Evolutionary conservation across 1,140 invertebrate genomes (phyloP).

Genomic region (Stegodyphus dumicola): DNA sequence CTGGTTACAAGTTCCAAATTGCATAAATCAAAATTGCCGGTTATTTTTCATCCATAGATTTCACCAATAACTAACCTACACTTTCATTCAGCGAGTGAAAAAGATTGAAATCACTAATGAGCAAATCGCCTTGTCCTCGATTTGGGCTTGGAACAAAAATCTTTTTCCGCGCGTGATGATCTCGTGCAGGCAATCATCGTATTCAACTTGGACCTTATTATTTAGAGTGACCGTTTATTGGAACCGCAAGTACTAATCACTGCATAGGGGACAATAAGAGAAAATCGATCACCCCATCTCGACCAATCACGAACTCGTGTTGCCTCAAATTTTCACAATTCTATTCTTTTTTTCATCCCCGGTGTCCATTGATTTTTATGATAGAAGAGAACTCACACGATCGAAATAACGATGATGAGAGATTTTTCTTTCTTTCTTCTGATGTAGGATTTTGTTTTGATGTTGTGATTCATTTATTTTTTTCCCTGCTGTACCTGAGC

Average conservation of each 20-base stretch:
- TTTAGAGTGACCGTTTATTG: constrained; percentile 28
- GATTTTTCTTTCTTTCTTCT: neutral
- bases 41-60: too few species aligned
- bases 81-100: neutral
- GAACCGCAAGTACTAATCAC: constrained; percentile 43
- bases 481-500: too few species aligned
- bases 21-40: too few species aligned
- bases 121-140: neutral
- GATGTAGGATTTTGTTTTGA: too few species aligned
- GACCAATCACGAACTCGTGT: constrained; percentile 14
- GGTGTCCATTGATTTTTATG: constrained; percentile 28
- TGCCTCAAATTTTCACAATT: constrained; percentile 30
- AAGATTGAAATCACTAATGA: neutral
- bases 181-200: constrained; percentile 18
- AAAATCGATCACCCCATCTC: constrained; percentile 15
- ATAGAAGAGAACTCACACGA: constrained; percentile 7
- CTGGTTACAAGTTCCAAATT: too few species aligned
- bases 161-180: neutral
- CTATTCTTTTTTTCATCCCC: neutral
- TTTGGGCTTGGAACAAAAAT: neutral
- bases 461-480: too few species aligned
- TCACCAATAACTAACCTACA: too few species aligned
- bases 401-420: neutral
- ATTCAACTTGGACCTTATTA: constrained; percentile 18
- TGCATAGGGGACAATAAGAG: constrained; percentile 20